Base-by-base conservation (phyloP, 2,797 vertebrate genomes). In the Urophycis tenuis region DNA sequence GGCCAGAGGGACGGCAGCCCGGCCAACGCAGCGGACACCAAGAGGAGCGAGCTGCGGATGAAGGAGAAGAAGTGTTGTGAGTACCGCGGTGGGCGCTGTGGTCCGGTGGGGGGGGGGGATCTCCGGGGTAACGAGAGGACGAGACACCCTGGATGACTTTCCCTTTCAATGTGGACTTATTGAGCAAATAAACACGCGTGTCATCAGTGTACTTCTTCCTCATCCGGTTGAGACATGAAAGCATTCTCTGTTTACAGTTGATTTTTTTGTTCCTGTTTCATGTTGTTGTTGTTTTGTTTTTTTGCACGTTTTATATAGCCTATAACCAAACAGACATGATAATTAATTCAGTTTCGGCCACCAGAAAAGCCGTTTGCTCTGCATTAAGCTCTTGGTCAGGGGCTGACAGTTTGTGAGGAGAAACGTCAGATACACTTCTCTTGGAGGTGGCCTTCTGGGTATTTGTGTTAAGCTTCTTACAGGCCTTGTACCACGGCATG, bases 61-160 rank as follows among this genome's bases (percentile, higher is more conserved):
- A 88, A 90, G 12, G 92, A 92, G 81, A 94, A 94, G 86, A 93
- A 93, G 84, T 94, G 93, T 84, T 94, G 93, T 94, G 80, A 94
- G 93, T 90, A 35, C 9, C 4, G 45, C 6, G 39, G 5, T 41
- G 5, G 5, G 2, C 2, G 11, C 11, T 2, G 5, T 1, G 45
- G 15, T 53, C 9, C 9, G 45, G 49, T 60, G 19, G 9, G 2
- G n/a, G 53, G n/a, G 1, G 53, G 22, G 53, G 53, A 25, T 60
- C 22, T 7, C 9, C 22, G 25, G n/a, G 53, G 9, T 7, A n/a
- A 9, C 9, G 53, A 60, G 22, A 25, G 53, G 3, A 60, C 25
- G 53, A 19, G 53, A n/a, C 5, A 8, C 7, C 36, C 2, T 9
- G 36, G 36, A 10, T 36, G 36, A 39, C 41, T 45, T 45, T 45